phyloP scores from a whole-genome alignment of 92 coral and sea anemone species.

The Phymanthus crucifer region DNA sequence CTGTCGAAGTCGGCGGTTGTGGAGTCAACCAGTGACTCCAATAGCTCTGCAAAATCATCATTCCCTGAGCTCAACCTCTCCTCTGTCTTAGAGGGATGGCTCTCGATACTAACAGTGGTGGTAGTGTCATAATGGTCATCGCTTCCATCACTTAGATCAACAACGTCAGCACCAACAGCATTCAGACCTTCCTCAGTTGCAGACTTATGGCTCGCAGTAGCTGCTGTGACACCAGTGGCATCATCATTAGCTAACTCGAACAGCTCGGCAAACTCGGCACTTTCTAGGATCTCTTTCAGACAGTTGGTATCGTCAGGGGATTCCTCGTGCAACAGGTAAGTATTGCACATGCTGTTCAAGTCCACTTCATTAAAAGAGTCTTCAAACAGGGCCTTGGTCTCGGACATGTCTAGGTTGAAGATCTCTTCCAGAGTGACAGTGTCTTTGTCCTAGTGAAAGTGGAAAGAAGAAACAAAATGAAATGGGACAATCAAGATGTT shows the following conservation, averaged over 20 bases:
- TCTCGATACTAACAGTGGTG: no score
- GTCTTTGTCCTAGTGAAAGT: not conserved
- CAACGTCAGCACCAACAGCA: not conserved
- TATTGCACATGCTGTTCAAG: not conserved
- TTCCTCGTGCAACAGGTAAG: not conserved
- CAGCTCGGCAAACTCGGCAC: constrained; percentile 16
- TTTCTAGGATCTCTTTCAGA: constrained; percentile 10
- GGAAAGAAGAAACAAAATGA: not conserved
- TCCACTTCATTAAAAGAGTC: constrained; percentile 10
- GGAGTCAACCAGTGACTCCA: no score
- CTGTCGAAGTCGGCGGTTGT: no score
- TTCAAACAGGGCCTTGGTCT: constrained; percentile 13
- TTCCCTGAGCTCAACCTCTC: no score
- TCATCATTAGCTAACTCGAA: not conserved
- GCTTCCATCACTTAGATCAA: no score
- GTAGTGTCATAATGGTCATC: no score
- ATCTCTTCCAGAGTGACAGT: constrained; percentile 17
- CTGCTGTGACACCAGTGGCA: not conserved
- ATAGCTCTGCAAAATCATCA: no score
- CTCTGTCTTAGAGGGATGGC: no score
- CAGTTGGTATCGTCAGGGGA: not conserved
- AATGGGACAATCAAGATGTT: not conserved
- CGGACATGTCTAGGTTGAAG: constrained; percentile 8
- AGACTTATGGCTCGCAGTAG: not conserved
- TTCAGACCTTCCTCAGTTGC: not conserved